Base-by-base conservation (phyloP, 2,113 vertebrate species). In the Tursiops truncatus region DNA sequence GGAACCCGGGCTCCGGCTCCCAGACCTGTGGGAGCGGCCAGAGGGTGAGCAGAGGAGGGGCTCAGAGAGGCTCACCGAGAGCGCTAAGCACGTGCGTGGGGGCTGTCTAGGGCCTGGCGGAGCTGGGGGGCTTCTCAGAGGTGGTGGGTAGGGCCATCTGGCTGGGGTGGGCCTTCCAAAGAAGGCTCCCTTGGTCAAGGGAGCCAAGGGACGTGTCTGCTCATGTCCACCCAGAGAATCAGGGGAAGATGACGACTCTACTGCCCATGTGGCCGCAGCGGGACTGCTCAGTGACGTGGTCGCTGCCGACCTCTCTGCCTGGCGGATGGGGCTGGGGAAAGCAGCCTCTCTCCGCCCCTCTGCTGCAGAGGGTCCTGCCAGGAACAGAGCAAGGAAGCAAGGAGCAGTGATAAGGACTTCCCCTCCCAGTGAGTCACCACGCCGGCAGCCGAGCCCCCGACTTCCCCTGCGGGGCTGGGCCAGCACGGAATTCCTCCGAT, bases 371-470 rank as follows among this genome's bases (percentile, higher is more conserved):
- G 94, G 92, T 94, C 92, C 81, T 58, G 31, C 38, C 10, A 2
- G 96, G 95, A 95, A 93, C 73, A 83, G 23, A 95, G 56, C 33
- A 15, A 79, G 97, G 92, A 96, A 97, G 25, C 31, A 38, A 77
- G 1, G 36, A 90, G 70, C 21, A 4, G 53, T 26, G 67, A 80
- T 80, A 82, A 96, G 70, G 67, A 83, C 56, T 63, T 95, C 80
- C 93, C 91, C 93, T 95, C 81, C 87, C 36, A 17, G 7, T 94
- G 95, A 96, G 92, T 98, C 96, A 97, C 90, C 28, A 4, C 0
- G 15, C n/a, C 1, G 56, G 84, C 20, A 41, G 71, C 65, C 8
- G 13, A 53, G 92, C 74, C 81, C 84, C 95, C 6, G 0, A 10
- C 90, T 88, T 91, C 41, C 71, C 74, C 58, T 38, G 3, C 0